phyloP scores from a whole-genome alignment of 2,888 invertebrate species.

The Diabrotica balteata region DNA sequence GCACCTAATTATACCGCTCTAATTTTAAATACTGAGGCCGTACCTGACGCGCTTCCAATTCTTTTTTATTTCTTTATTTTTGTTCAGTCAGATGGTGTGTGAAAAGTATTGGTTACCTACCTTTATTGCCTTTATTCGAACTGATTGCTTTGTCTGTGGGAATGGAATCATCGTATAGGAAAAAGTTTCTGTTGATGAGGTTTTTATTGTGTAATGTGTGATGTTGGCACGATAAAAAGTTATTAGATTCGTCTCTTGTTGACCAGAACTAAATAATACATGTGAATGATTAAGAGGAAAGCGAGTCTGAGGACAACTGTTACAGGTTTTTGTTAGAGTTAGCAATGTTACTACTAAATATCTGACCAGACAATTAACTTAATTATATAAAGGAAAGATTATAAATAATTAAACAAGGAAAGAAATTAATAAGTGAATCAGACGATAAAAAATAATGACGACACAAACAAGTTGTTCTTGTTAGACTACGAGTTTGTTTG shows the following conservation, averaged over 20 bases:
- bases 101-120: constrained; percentile 23
- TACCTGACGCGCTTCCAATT: not conserved
- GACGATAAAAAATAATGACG: too few species aligned
- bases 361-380: too few species aligned
- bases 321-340: too few species aligned
- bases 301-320: too few species aligned
- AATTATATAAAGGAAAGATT: too few species aligned
- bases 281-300: not conserved
- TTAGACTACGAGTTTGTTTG: too few species aligned
- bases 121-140: constrained; percentile 3
- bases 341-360: too few species aligned
- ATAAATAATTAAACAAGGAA: too few species aligned
- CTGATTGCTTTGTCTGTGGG: constrained; percentile 14
- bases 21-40: not conserved
- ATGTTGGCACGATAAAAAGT: constrained; percentile 5
- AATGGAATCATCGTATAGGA: constrained; percentile 6
- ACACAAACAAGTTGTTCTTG: too few species aligned
- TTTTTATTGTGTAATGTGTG: constrained; percentile 3
- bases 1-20: too few species aligned
- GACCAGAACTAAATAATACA: constrained; percentile 8
- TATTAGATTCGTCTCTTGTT: constrained; percentile 1
- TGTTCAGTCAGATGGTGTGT: constrained; percentile 13
- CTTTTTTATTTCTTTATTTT: constrained; percentile 11
- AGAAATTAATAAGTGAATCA: too few species aligned
- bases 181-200: constrained; percentile 4